Percentiles rank a stretch among this genome's conserved stretches.
Conservation (phyloP, 1,140 invertebrate genomes). For the Oryctes rhinoceros region DNA sequence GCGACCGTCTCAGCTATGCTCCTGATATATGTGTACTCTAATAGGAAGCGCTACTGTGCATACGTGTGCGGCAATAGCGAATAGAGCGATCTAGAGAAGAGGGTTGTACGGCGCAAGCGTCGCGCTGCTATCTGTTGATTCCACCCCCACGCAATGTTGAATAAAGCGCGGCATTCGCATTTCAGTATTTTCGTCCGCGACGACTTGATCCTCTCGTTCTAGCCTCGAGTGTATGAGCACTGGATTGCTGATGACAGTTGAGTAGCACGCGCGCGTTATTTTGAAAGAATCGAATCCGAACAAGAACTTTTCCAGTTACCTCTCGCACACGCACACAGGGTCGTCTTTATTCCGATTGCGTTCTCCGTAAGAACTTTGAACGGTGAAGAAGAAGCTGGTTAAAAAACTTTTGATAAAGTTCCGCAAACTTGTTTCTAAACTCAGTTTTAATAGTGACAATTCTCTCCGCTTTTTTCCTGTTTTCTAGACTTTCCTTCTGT, state of each 20-base stretch:
- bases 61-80: not conserved
- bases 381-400: not conserved
- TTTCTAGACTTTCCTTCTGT: too few species aligned
- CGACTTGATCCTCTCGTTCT: constrained; percentile 6
- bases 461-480: not conserved
- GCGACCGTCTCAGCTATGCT: too few species aligned
- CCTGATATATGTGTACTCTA: too few species aligned
- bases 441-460: not conserved
- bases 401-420: not conserved
- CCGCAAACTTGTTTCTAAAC: not conserved
- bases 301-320: not conserved
- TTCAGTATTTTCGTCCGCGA: constrained; percentile 8
- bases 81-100: not conserved
- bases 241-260: not conserved
- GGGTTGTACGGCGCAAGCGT: not conserved
- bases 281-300: not conserved
- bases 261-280: too few species aligned
- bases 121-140: not conserved
- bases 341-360: not conserved
- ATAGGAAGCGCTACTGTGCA: too few species aligned
- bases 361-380: not conserved
- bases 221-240: not conserved
- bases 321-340: too few species aligned
- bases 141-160: not conserved
- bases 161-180: constrained; percentile 8